Evolutionary conservation across 2,113 vertebrate genomes (phyloP).

Genomic region (Corythaeola cristata): DNA sequence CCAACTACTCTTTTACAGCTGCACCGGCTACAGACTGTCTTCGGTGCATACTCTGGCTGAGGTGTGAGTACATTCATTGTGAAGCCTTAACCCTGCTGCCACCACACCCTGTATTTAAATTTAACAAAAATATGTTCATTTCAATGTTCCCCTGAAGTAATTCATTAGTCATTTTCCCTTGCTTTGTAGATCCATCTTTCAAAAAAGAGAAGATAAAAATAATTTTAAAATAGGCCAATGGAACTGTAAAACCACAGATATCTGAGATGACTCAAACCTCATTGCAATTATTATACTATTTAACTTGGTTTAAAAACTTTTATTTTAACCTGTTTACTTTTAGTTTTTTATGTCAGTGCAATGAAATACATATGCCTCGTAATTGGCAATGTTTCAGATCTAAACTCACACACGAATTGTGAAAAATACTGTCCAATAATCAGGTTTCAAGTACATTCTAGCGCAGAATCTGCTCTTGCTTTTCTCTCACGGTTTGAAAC

Average conservation of each 20-base stretch:
- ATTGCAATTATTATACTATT: background rate
- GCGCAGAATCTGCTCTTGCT: background rate
- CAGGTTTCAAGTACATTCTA: background rate
- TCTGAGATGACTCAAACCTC: background rate
- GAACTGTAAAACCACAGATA: background rate
- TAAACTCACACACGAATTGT: background rate
- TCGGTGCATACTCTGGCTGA: background rate
- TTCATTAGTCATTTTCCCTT: background rate
- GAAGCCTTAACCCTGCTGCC: background rate
- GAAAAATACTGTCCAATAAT: background rate
- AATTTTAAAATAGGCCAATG: background rate
- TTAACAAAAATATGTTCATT: background rate
- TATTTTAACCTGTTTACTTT: background rate
- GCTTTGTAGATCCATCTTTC: background rate
- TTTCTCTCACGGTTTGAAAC: background rate
- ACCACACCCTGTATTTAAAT: background rate
- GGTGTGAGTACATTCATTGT: background rate
- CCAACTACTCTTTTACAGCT: background rate
- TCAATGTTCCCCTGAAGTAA: background rate
- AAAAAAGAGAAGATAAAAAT: background rate
- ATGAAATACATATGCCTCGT: background rate
- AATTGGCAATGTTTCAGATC: background rate
- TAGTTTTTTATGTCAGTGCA: background rate
- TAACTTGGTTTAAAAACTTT: background rate
- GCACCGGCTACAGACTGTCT: background rate